Evolutionary conservation across 2,797 vertebrate genomes (phyloP), one percentile per base, ranked within the genome.

Genomic region (Propithecus perrieri): DNA sequence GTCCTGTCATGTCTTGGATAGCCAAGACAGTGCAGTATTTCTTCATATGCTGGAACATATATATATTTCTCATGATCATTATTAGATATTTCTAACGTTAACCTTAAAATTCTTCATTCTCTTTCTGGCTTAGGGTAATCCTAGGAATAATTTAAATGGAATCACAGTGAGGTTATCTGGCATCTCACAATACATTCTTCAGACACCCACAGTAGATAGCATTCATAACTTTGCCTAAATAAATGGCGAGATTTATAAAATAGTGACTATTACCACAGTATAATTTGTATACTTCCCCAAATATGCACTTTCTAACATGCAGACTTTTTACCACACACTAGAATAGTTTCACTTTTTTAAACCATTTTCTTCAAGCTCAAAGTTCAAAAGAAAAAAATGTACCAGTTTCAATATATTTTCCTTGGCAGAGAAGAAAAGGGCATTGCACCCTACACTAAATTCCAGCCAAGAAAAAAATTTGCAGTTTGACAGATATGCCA

Each of bases 391-490:
- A 92, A 41, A 91, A 65, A 85, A 71, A 83, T 38, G 9, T 22
- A 24, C 41, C 75, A 26, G 30, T 83, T 81, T 94, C 26, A 86
- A 80, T 89, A 35, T 50, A 53, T 90, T 92, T 91, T 96, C 53
- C 74, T 84, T 94, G 57, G 46, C 74, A 72, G n/a, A 89, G 57
- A 91, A 81, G 79, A 89, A 90, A 96, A 93, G 89, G 95, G 76
- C 88, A 85, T 81, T 81, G 38, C 67, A 53, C 93, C 93, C 85
- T 90, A 88, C 55, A 85, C 85, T 65, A 90, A 85, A 92, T 95
- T 95, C 96, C 91, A 94, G 48, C n/a, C 46, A 92, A 92, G 76
- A 90, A 90, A 88, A 85, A 50, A 83, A 26, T 33, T 71, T 55
- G 9, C 55, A 35, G 20, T 90, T 35, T 85, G 55, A 94, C 95